Conservation (phyloP, 2,888 invertebrate species). For the Gisinianus flammeolus region DNA sequence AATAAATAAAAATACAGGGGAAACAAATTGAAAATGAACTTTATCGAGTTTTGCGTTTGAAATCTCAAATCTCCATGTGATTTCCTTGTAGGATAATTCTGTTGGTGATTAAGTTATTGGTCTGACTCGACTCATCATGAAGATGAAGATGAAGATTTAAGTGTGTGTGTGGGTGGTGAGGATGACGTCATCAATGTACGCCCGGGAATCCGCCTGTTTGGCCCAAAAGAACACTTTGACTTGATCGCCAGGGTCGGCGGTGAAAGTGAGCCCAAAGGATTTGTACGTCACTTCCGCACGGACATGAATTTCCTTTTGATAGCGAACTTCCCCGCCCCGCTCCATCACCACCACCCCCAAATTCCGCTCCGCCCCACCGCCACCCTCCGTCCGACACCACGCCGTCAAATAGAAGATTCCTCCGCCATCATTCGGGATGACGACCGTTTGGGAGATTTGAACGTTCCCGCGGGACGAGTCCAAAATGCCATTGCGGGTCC, state of each 20-base stretch:
- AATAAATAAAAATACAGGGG: too few relatives aligned
- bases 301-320: background rate
- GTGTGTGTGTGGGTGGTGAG: too few relatives aligned
- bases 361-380: background rate
- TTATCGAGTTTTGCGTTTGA: too few relatives aligned
- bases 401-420: constrained; percentile 45
- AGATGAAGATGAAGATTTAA: too few relatives aligned
- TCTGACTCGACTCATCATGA: too few relatives aligned
- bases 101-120: too few relatives aligned
- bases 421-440: background rate
- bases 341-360: background rate
- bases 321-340: background rate
- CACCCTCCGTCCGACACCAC: constrained; percentile 44
- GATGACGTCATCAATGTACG: constrained; percentile 47
- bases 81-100: too few relatives aligned
- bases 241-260: constrained; percentile 35
- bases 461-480: background rate
- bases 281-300: background rate
- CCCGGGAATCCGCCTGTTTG: constrained; percentile 17
- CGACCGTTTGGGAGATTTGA: background rate
- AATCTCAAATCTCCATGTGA: too few relatives aligned
- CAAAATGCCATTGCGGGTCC: constrained; percentile 39
- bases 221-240: constrained; percentile 35
- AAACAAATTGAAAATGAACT: too few relatives aligned
- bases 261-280: constrained; percentile 27